phyloP scores from a whole-genome alignment of 2,113 vertebrate species.

The Thamnaconus septentrionalis region DNA sequence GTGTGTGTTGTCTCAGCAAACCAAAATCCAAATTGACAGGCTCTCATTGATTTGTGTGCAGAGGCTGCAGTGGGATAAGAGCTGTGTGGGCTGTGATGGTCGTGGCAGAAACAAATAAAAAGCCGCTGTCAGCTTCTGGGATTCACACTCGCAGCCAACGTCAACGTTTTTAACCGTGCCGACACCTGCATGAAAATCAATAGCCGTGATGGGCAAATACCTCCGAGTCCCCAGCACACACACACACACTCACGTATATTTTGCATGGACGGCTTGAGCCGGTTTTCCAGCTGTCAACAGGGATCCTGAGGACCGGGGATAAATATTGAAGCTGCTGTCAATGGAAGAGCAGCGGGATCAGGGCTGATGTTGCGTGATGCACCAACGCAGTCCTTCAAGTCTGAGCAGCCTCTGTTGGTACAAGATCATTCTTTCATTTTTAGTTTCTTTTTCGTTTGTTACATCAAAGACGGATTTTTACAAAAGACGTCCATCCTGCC shows the following conservation, averaged over 20 bases:
- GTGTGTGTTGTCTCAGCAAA: constrained; percentile 22
- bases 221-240: constrained; percentile 22
- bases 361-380: too few relatives aligned
- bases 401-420: too few relatives aligned
- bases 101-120: constrained; percentile 55
- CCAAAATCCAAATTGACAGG: constrained; percentile 37
- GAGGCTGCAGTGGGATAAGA: constrained; percentile 41
- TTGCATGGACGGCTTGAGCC: constrained; percentile 15
- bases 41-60: constrained; percentile 49
- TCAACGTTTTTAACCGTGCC: constrained; percentile 32
- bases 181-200: constrained; percentile 42
- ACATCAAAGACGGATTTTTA: too few relatives aligned
- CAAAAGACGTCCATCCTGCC: too few relatives aligned
- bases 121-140: constrained; percentile 31
- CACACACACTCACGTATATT: constrained; percentile 5
- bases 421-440: too few relatives aligned
- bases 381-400: too few relatives aligned
- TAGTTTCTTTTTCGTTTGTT: too few relatives aligned
- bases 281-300: constrained; percentile 32
- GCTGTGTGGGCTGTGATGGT: constrained; percentile 21
- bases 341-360: constrained; percentile 9
- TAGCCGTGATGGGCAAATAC: too few relatives aligned
- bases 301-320: constrained; percentile 23
- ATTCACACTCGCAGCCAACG: constrained; percentile 27
- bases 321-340: constrained; percentile 19